Evolutionary conservation across 92 coral and sea anemone genomes (phyloP).

Genomic region (Muricea muricata): DNA sequence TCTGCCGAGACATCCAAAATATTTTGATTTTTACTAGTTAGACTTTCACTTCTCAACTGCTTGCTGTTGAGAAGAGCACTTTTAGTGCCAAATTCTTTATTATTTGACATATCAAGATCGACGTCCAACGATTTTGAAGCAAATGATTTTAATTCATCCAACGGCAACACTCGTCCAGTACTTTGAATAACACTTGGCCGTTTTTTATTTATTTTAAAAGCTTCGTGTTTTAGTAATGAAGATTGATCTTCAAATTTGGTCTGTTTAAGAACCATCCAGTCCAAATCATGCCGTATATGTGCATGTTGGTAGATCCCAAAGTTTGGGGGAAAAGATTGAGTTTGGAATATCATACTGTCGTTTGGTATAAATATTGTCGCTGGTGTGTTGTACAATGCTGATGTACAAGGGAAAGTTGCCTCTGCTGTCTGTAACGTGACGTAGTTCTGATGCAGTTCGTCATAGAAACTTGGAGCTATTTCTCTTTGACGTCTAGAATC

Average conservation of each 20-base stretch:
- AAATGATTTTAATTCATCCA: background rate
- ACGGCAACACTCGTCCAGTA: background rate
- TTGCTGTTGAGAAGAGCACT: background rate
- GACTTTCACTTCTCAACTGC: background rate
- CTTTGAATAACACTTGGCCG: constrained; percentile 20
- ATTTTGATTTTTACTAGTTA: background rate
- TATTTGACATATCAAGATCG: background rate
- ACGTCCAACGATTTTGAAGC: background rate
- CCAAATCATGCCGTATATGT: background rate
- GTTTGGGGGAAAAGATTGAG: background rate
- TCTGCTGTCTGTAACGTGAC: background rate
- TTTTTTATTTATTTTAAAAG: background rate
- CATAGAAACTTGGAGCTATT: background rate
- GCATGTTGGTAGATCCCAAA: background rate
- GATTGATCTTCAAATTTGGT: background rate
- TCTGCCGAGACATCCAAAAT: background rate
- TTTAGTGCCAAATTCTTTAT: background rate
- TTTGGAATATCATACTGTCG: background rate
- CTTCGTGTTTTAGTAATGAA: background rate
- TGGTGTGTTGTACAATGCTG: background rate
- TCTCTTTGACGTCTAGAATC: no score
- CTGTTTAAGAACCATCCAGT: background rate
- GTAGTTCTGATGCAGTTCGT: background rate
- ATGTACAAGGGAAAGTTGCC: background rate
- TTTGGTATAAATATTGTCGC: background rate